Evolutionary conservation across 2,797 vertebrate genomes (phyloP).

Genomic region (Calcarius lapponicus): DNA sequence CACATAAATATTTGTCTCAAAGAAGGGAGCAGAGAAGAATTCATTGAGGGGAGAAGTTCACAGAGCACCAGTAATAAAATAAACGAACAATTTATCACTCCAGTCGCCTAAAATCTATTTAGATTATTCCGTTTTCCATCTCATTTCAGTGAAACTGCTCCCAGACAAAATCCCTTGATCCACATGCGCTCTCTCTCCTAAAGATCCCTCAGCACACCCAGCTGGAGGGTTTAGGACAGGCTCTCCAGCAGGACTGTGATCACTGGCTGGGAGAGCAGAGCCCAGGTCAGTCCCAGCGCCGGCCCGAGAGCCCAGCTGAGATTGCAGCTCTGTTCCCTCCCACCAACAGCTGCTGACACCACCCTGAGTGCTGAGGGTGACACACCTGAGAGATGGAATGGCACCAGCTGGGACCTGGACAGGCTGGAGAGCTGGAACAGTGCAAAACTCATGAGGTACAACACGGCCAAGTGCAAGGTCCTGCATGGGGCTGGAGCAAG

Average conservation of each 20-base stretch:
- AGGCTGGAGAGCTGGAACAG: background rate
- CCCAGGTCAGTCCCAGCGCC: accelerated
- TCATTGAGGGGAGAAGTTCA: background rate
- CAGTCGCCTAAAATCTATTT: background rate
- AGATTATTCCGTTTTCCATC: background rate
- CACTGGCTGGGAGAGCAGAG: accelerated
- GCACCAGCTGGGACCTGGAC: background rate
- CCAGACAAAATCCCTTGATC: background rate
- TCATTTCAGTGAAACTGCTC: background rate
- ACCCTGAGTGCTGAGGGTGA: background rate
- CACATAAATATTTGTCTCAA: background rate
- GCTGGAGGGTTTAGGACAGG: accelerated
- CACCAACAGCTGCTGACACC: background rate
- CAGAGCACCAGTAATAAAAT: background rate
- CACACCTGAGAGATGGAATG: background rate
- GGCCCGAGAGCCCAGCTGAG: accelerated
- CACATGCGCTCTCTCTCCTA: background rate
- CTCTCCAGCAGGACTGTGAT: accelerated
- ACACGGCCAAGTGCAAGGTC: no score
- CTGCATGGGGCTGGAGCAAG: background rate
- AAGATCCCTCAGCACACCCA: accelerated
- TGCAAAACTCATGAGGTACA: background rate
- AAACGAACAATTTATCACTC: background rate
- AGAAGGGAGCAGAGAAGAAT: background rate
- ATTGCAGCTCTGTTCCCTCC: background rate